phyloP scores from a whole-genome alignment of 2,113 vertebrate genomes.

The Cyanistes caeruleus region DNA sequence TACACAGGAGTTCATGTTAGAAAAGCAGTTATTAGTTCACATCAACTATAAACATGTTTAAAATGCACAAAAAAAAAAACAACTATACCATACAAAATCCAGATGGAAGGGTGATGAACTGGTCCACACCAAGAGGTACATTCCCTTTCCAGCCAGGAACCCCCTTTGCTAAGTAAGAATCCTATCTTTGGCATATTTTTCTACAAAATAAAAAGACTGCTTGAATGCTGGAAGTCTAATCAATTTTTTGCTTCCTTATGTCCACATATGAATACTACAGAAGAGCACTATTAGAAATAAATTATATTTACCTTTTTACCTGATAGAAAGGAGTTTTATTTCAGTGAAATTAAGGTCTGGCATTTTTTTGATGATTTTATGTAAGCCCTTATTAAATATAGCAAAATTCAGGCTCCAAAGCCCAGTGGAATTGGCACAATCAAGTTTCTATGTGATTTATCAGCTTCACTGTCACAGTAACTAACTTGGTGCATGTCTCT shows the following conservation, averaged over 20 bases:
- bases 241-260: background rate
- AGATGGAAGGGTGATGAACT: background rate
- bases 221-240: background rate
- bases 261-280: background rate
- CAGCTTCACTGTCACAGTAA: slow-evolving; percentile 8
- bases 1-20: background rate
- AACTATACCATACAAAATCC: background rate
- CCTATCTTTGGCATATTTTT: background rate
- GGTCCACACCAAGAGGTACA: background rate
- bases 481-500: background rate
- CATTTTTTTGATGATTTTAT: background rate
- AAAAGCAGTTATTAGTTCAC: background rate
- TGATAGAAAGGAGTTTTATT: background rate
- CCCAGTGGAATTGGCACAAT: background rate
- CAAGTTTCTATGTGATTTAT: slow-evolving; percentile 1
- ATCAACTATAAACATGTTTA: background rate
- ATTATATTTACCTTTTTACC: background rate
- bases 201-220: background rate
- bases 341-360: background rate
- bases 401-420: background rate
- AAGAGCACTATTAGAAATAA: background rate
- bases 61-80: background rate
- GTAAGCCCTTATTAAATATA: background rate
- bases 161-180: background rate
- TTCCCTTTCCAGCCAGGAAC: background rate